Evolutionary conservation across 2,888 invertebrate species (phyloP).

Genomic region (Noctuana brunneofusca): DNA sequence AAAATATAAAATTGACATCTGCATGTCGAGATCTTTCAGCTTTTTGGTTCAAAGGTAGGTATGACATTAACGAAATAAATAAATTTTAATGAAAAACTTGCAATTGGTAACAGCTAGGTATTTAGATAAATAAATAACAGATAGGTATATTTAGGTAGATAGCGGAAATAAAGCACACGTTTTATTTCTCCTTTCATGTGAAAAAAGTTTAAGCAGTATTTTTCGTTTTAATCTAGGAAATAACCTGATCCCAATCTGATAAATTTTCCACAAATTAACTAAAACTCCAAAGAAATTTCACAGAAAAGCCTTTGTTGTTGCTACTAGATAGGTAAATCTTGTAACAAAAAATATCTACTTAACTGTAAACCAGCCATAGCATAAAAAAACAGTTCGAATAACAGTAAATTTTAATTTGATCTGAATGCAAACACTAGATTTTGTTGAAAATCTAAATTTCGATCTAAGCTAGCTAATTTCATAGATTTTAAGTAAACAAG

Average conservation of each 20-base stretch:
- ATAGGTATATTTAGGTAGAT: no score
- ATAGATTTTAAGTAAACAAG: conserved; percentile 34
- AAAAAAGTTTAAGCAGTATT: not conserved
- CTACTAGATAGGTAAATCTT: not conserved
- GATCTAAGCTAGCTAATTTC: conserved; percentile 26
- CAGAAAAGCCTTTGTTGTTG: conserved; percentile 6
- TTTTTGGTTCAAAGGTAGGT: no score
- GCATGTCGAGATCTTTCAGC: no score
- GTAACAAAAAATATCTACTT: conserved; percentile 17
- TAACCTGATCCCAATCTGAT: not conserved
- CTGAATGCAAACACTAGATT: conserved; percentile 19
- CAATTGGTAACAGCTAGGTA: no score
- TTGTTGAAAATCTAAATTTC: conserved; percentile 19
- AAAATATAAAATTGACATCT: no score
- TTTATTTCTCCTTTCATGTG: not conserved
- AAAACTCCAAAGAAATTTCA: conserved; percentile 20
- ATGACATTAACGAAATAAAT: no score
- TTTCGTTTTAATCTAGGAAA: not conserved
- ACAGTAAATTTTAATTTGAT: conserved; percentile 29
- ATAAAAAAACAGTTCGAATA: conserved; percentile 11
- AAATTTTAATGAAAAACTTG: no score
- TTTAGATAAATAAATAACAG: no score
- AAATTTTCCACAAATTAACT: conserved; percentile 12
- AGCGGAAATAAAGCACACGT: not conserved
- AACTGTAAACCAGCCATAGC: conserved; percentile 13